Conservation (phyloP, 2,113 vertebrate species). For the Peromyscus polionotus region DNA sequence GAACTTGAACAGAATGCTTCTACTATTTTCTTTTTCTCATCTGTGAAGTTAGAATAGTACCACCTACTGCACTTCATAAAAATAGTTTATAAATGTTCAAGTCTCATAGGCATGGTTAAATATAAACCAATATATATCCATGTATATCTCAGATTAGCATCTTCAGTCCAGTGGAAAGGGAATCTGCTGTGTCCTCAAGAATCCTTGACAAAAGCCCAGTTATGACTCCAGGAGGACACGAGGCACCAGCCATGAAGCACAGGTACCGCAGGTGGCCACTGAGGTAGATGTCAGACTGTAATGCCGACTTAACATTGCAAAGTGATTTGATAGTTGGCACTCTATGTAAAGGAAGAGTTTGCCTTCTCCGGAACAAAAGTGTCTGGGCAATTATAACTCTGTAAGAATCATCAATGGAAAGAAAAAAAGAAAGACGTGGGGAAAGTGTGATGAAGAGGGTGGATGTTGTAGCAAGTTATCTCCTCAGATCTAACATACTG, state of each 20-base stretch:
- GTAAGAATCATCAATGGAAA: not conserved
- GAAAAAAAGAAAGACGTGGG: not conserved
- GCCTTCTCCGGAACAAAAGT: not conserved
- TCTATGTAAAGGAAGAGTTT: not conserved
- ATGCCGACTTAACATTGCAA: constrained; percentile 38
- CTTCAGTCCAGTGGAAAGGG: not conserved
- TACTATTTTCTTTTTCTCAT: not conserved
- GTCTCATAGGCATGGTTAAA: not conserved
- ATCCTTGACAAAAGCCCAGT: constrained; percentile 35
- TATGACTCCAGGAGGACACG: constrained; percentile 34
- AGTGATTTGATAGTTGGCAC: constrained; percentile 25
- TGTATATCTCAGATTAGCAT: not conserved
- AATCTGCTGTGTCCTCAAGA: not conserved
- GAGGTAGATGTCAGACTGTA: not conserved
- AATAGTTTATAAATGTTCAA: not conserved
- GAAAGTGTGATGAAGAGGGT: constrained; percentile 30
- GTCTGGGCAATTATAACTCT: not conserved
- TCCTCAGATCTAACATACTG: constrained; percentile 23
- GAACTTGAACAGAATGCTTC: not conserved
- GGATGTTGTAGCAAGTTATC: not conserved
- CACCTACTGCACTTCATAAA: not conserved
- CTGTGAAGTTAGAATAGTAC: not conserved
- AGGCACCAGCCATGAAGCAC: constrained; percentile 3
- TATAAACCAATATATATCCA: not conserved
- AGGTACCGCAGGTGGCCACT: not conserved